These are phyloP conservation scores for Cuculus canorus DNA, from an alignment of 2,797 vertebrate species.

Conservation along the genomic window DNA sequence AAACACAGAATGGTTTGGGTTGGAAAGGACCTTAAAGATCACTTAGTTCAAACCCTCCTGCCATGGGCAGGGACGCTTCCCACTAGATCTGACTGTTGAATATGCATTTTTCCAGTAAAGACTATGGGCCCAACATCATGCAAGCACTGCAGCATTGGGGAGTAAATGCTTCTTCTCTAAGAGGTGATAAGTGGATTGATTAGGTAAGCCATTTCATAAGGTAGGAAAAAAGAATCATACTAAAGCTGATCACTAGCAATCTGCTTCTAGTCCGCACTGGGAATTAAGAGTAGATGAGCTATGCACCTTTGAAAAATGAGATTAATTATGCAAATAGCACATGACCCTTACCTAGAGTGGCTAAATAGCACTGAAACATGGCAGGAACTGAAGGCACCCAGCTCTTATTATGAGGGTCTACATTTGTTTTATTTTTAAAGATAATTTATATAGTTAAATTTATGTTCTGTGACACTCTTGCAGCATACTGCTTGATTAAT, in stretches of 20 bases:
- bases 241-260: not conserved
- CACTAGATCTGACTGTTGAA: no score
- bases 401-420: not conserved
- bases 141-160: not conserved
- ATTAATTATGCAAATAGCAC: constrained; percentile 22
- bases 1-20: no score
- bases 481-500: not conserved
- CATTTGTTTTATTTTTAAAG: not conserved
- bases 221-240: not conserved
- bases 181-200: not conserved
- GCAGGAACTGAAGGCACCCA: not conserved
- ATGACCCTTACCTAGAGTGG: not conserved
- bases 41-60: no score
- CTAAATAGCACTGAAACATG: not conserved
- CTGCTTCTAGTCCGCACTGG: not conserved
- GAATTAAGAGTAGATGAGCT: constrained; percentile 15
- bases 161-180: not conserved
- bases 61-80: no score
- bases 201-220: constrained; percentile 15
- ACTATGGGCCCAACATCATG: not conserved
- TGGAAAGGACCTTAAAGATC: no score
- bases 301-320: constrained; percentile 14
- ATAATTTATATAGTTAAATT: not conserved
- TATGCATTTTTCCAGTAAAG: not conserved
- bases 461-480: not conserved